Conservation (phyloP, 2,797 vertebrate species). For the Antennarius maculatus region DNA sequence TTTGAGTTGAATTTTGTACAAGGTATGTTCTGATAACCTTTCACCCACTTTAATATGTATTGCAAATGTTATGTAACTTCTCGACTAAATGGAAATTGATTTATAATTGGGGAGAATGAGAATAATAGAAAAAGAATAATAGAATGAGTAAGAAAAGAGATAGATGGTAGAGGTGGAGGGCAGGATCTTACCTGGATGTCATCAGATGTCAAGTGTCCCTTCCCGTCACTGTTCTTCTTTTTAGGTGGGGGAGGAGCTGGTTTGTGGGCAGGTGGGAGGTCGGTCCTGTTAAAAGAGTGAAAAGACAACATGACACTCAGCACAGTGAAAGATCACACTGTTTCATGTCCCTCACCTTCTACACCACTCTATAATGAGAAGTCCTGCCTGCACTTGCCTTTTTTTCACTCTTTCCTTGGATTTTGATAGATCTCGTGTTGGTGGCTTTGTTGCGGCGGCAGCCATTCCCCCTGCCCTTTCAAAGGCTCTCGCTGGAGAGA, state of each 20-base stretch:
- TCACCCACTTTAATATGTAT: too few species aligned
- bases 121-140: too few species aligned
- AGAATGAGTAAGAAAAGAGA: not conserved
- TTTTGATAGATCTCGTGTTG: constrained; percentile 80
- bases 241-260: constrained; percentile 84
- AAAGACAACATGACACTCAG: constrained; percentile 77
- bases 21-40: not conserved
- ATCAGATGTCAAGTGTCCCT: constrained; percentile 87
- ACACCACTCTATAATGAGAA: constrained; percentile 78
- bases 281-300: constrained; percentile 83
- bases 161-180: too few species aligned
- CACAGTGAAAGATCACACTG: constrained; percentile 58
- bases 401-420: constrained; percentile 75
- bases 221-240: constrained; percentile 87
- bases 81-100: too few species aligned
- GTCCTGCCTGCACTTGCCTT: constrained; percentile 82
- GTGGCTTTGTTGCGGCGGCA: constrained; percentile 77
- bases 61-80: too few species aligned
- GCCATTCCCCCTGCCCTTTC: constrained; percentile 78
- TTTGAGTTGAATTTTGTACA: too few species aligned
- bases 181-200: constrained; percentile 87
- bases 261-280: constrained; percentile 87
- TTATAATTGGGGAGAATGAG: too few species aligned
- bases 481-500: constrained; percentile 81
- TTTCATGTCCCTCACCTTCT: constrained; percentile 68